Conservation (phyloP, 2,113 vertebrate species). For the Coptodon bakossiorum region DNA sequence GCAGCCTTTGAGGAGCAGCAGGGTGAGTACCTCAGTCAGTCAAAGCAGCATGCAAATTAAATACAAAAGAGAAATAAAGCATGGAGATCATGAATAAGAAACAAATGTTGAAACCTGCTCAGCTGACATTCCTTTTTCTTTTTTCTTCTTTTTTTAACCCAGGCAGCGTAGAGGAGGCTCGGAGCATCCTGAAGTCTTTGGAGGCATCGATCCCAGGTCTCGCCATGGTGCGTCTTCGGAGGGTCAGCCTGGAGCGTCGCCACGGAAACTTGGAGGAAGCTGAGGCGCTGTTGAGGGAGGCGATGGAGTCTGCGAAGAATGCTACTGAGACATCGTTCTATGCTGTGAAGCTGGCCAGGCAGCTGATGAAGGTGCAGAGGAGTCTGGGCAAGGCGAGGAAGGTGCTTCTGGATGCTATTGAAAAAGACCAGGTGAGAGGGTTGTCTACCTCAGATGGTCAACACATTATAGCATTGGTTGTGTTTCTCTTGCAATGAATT, state of each 20-base stretch:
- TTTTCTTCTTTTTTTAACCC: not conserved
- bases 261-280: conserved; percentile 92
- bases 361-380: conserved; percentile 90
- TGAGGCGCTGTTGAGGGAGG: conserved; percentile 84
- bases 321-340: conserved; percentile 84
- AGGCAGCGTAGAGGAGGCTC: conserved; percentile 92
- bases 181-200: conserved; percentile 82
- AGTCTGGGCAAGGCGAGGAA: conserved; percentile 87
- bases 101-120: not conserved
- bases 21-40: conserved; percentile 69
- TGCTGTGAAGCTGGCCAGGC: conserved; percentile 88
- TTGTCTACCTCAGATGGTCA: not conserved
- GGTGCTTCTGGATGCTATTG: conserved; percentile 90
- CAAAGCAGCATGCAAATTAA: not conserved
- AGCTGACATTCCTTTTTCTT: not conserved
- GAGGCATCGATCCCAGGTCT: conserved; percentile 82
- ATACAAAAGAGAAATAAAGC: not conserved
- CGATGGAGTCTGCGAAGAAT: conserved; percentile 81
- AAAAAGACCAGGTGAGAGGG: conserved; percentile 84
- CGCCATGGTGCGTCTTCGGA: conserved; percentile 90
- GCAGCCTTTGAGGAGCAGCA: conserved; percentile 98
- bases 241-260: conserved; percentile 93
- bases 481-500: not conserved
- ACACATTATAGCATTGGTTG: not conserved
- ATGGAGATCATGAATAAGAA: not conserved